Base-by-base conservation (phyloP, 2,797 vertebrate genomes). In the Mormyrops boulengeri region DNA sequence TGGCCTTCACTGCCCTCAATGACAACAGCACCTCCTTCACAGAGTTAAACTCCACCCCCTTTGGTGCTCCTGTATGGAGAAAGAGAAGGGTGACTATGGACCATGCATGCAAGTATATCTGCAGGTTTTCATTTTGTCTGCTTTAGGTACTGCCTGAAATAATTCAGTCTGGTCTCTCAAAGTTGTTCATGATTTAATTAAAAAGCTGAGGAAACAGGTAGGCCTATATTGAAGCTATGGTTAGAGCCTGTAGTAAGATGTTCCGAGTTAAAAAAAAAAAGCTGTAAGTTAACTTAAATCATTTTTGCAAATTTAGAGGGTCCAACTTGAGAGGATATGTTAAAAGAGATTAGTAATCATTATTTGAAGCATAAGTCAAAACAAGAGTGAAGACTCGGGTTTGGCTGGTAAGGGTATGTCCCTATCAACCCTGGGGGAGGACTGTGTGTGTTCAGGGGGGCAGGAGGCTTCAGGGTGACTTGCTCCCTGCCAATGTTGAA, bases 11-110 rank as follows among this genome's bases (percentile, higher is more conserved):
- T 0, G 97, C 96, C 0, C 96, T 94, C 90, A 98, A 94, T 0
- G 96, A 96, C 91, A 98, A 94, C 91, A 99, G 94, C 22, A 94
- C 94, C 57, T 98, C 98, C 94, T 97, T 97, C 94, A 99, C 98
- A 0, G 95, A 95, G 1, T 96, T 96, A 1, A 97, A 98, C 7
- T 96, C 94, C 0, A 98, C 93, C 0, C 94, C 96, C 90, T 93
- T 97, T 0, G 98, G 98, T 0, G 96, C 90, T 22, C 98, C 98
- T 99, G 93, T 53, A 91, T 90, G 53, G 2, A 87, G 6, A 34
- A 88, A 8, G 14, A 26, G 34, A 12, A 34, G 14, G 73, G 38
- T 44, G 73, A 47, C 73, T 47, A 80, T 80, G 73, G 73, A 80
- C 73, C 73, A n/a, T 14, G 41, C 38, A 44, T 41, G 14, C 38